Conservation (phyloP, 1,140 invertebrate genomes). For the Vollenhovia emeryi region DNA sequence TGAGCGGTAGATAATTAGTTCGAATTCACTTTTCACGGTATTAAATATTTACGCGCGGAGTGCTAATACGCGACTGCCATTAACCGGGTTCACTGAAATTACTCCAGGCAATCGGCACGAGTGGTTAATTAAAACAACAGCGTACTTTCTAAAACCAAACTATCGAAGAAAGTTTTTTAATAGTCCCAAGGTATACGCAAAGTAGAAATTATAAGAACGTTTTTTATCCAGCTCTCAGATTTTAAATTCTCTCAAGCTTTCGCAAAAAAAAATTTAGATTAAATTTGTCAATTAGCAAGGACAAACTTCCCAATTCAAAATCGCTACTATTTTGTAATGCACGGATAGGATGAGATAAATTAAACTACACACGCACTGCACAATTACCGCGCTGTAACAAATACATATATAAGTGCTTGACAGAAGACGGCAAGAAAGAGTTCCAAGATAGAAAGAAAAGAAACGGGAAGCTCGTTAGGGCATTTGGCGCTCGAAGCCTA, state of each 20-base stretch:
- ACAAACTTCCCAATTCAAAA: too few relatives aligned
- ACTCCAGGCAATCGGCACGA: neutral
- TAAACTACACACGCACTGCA: neutral
- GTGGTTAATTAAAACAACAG: neutral
- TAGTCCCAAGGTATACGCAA: neutral
- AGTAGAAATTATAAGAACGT: neutral
- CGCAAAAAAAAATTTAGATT: neutral
- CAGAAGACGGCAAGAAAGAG: conserved; percentile 1
- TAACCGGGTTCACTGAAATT: conserved; percentile 36
- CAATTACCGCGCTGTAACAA: too few relatives aligned
- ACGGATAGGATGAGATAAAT: neutral
- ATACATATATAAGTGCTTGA: neutral
- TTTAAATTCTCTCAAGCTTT: neutral
- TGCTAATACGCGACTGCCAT: conserved; percentile 4
- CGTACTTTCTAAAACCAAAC: neutral
- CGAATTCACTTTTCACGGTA: conserved; percentile 73
- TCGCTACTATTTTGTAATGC: neutral
- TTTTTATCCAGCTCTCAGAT: neutral
- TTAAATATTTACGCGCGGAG: conserved; percentile 3
- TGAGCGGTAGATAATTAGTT: conserved; percentile 69
- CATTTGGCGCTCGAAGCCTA: conserved; percentile 28
- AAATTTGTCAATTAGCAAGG: neutral
- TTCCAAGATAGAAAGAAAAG: neutral
- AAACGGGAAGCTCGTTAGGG: conserved; percentile 35
- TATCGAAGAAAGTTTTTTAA: neutral